phyloP scores from a whole-genome alignment of 2,797 vertebrate species.

The Danio kyathit region DNA sequence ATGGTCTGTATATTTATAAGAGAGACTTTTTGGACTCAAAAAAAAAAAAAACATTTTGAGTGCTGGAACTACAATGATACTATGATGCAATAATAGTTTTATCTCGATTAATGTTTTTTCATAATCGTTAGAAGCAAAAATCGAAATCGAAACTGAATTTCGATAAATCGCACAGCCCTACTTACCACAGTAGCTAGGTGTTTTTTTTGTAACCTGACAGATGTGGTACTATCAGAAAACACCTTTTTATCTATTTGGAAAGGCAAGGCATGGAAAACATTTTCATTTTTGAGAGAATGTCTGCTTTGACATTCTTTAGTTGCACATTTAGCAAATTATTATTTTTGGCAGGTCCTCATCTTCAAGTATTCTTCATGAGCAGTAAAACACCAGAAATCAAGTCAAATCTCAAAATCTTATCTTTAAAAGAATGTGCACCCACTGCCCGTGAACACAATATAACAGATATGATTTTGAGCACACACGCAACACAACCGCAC shows the following conservation, averaged over 20 bases:
- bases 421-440: conserved; percentile 24
- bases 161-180: no score
- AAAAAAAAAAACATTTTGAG: no score
- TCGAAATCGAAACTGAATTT: no score
- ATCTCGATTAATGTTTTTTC: no score
- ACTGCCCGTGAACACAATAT: not conserved
- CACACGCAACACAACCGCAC: not conserved
- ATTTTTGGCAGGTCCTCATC: not conserved
- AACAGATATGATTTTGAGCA: not conserved
- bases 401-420: not conserved
- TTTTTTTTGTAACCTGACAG: no score
- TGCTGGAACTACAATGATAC: no score
- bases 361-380: not conserved
- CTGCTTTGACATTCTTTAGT: not conserved
- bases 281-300: conserved; percentile 10
- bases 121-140: no score
- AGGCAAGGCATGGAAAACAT: not conserved
- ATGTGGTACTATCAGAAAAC: not conserved
- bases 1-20: no score
- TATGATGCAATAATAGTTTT: no score
- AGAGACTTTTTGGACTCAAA: no score
- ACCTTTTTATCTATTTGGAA: not conserved
- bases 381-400: not conserved
- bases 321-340: not conserved
- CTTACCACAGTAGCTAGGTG: no score